Conservation (phyloP, 2,797 vertebrate species). For the Chrysocyon brachyurus region DNA sequence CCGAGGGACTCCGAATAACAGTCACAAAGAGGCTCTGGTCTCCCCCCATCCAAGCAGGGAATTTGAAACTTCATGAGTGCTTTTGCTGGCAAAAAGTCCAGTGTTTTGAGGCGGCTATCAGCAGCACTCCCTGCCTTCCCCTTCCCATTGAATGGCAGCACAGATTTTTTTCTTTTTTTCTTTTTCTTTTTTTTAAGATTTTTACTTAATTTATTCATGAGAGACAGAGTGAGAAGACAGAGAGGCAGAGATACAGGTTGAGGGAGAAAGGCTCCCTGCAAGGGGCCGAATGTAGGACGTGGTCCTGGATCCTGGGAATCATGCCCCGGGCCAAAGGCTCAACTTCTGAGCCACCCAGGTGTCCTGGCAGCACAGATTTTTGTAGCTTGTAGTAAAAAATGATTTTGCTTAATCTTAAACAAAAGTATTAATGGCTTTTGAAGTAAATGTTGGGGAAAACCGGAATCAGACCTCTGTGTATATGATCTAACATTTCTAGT, state of each 20-base stretch:
- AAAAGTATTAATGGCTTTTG: not conserved
- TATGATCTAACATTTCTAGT: not conserved
- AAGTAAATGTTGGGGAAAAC: not conserved
- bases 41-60: not conserved
- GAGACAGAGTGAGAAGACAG: too few species aligned
- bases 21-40: not conserved
- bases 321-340: too few species aligned
- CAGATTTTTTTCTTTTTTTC: not conserved
- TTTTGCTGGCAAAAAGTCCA: not conserved
- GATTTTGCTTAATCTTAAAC: conserved; percentile 13
- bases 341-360: too few species aligned
- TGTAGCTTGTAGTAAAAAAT: not conserved
- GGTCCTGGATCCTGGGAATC: too few species aligned
- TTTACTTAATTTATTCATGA: too few species aligned
- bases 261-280: too few species aligned
- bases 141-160: not conserved
- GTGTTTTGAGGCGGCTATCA: not conserved
- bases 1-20: not conserved
- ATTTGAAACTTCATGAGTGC: not conserved
- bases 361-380: not conserved
- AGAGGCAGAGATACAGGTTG: too few species aligned
- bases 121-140: not conserved
- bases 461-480: not conserved
- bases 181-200: too few species aligned
- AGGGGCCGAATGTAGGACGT: too few species aligned